phyloP scores from a whole-genome alignment of 2,113 vertebrate genomes.

The Ramphastos sulfuratus region DNA sequence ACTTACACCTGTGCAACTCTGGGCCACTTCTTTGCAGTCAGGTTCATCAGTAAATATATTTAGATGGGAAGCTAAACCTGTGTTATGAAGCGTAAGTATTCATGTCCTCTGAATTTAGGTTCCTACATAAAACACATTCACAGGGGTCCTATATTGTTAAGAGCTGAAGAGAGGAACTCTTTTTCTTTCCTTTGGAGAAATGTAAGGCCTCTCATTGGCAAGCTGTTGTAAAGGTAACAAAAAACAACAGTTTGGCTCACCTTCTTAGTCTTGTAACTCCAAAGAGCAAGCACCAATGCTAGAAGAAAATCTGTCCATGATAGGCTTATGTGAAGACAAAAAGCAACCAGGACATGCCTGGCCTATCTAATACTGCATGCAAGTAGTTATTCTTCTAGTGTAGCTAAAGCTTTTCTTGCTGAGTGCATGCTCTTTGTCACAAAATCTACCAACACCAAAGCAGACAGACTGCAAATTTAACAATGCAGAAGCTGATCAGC shows the following conservation, averaged over 20 bases:
- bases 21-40: not conserved
- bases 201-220: not conserved
- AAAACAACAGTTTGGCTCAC: not conserved
- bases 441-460: not conserved
- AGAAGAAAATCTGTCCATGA: not conserved
- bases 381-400: not conserved
- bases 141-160: not conserved
- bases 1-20: not conserved
- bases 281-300: not conserved
- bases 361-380: not conserved
- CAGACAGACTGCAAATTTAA: not conserved
- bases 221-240: not conserved
- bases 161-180: not conserved
- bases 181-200: not conserved
- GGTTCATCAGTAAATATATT: not conserved
- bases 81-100: not conserved
- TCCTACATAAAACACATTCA: not conserved
- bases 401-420: not conserved
- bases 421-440: not conserved
- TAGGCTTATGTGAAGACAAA: not conserved
- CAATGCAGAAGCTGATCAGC: not conserved
- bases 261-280: not conserved
- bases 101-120: not conserved
- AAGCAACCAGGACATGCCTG: not conserved
- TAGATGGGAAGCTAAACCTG: not conserved